A percentile compares a stretch with the other conserved stretches of the same genome.
Evolutionary conservation across 35 echinoderm and acorn worm species (phyloP).

Genomic region (Patiria miniata): DNA sequence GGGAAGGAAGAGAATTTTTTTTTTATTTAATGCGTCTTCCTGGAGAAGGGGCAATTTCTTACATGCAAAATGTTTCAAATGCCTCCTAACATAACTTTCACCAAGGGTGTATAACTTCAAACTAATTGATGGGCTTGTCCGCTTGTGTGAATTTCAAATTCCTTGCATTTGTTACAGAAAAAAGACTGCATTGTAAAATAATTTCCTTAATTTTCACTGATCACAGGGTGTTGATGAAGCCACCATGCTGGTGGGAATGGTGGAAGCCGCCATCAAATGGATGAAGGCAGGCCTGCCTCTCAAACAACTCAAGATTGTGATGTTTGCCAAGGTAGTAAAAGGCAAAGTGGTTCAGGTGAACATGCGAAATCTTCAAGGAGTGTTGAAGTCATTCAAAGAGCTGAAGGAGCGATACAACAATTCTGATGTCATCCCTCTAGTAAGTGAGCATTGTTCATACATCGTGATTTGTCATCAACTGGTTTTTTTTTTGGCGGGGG

Average conservation of each 20-base stretch:
- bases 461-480: no score
- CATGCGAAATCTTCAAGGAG: slow-evolving; percentile 37
- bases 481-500: no score
- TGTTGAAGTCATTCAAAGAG: slow-evolving; percentile 53
- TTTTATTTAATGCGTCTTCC: no score
- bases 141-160: no score
- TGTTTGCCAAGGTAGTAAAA: slow-evolving; percentile 54
- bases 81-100: no score
- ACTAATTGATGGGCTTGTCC: no score
- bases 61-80: no score
- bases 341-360: slow-evolving; percentile 21
- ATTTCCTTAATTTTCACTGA: neutral
- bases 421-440: slow-evolving; percentile 69
- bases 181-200: no score
- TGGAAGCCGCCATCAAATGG: slow-evolving; percentile 89
- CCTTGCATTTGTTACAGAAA: no score
- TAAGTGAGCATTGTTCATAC: neutral
- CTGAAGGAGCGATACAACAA: slow-evolving; percentile 71
- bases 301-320: slow-evolving; percentile 83
- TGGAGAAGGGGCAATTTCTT: no score
- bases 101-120: no score
- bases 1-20: no score
- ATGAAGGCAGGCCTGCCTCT: slow-evolving; percentile 97
- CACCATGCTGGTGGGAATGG: slow-evolving; percentile 79
- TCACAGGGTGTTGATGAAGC: slow-evolving; percentile 66